Base-by-base conservation (phyloP, 2,888 invertebrate species). In the Melipona beecheii region DNA sequence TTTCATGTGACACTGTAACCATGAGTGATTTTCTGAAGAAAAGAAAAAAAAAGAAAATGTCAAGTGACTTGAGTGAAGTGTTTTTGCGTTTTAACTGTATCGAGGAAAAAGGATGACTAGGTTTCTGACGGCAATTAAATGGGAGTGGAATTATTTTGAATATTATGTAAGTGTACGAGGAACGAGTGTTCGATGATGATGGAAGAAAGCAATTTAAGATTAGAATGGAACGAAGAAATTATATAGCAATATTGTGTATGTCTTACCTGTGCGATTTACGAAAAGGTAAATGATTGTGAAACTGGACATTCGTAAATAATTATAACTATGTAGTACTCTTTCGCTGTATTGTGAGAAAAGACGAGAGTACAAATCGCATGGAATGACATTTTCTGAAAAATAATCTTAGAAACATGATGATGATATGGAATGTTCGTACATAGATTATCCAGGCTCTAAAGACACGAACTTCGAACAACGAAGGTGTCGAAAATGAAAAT, bases 1-100 rank as follows among this genome's bases (percentile, higher is more conserved):
- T 90, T 97, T 97, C 94, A 97, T 97, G 97, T 97, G 97, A 97
- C 96, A 96, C 72, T 76, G 70, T 64, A 72, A 81, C 64, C 74
- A 74, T 19, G 78, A 68, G 21, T 81, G 84, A 74, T 56, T 4
- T 43, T 54, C 43, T 43, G 24, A 43, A 21, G 4, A n/a, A 19
- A 27, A 19, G 15, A 1, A 27, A 62, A 24, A 19, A 27, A 11
- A 9, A 31, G 31, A 4, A 4, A 31, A 31, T 4, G 31, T 19
- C 9, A 19, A 19, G 11, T 62, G 27, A 27, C 27, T 27, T 4
- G 27, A n/a, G 4, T 6, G 52, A n/a, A 9, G 50, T 24, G 68
- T 66, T 66, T 31, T 4, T 49, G 24, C 11, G 49, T n/a, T 24
- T 66, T 19, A 49, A n/a, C 6, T 4, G 13, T n/a, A 19, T n/a